Evolutionary conservation across 2,113 vertebrate species (phyloP), one percentile per base, ranked within the genome.

Genomic region (Tragelaphus strepsiceros): DNA sequence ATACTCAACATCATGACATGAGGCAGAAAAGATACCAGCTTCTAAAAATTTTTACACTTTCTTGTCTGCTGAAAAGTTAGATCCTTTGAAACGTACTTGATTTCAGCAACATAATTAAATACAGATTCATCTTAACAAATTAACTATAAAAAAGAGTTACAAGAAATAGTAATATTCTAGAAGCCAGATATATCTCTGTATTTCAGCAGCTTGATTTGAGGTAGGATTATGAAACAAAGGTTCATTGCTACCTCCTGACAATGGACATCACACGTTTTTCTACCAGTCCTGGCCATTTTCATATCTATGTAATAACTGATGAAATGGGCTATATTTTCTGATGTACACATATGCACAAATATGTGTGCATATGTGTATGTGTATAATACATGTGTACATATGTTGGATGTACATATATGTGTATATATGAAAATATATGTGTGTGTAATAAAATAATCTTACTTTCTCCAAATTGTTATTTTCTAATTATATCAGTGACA

Each of bases 41-140:
- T 95, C 90, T 49, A 7, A 90, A 96, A 64, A 87, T 51, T 32
- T 81, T 89, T 74, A 32, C 2, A 51, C 53, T 49, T 83, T 90
- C 39, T 85, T 53, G 22, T 82, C 35, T 77, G n/a, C 39, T 59
- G 21, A 74, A 59, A 92, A 81, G 17, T 74, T 88, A 81, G 14
- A 49, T 62, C 35, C 22, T 88, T 93, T 67, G 82, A 67, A 74
- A 90, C 14, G 1, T 84, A 54, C 11, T 91, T 91, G 77, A 24
- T 93, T 93, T 95, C 32, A 89, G 39, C 32, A 90, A 24, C 46
- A 82, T 67, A 80, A 83, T 83, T 91, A 96, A 87, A 59, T 93
- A 26, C 46, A 62, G 28, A 35, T 67, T 87, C 16, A 86, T 87
- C 14, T 78, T 92, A 92, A 87, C 21, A 84, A 71, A 90, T 21